These are phyloP conservation scores for Paradoxurus hermaphroditus DNA, from an alignment of 2,113 vertebrate genomes.

Conservation along the genomic window DNA sequence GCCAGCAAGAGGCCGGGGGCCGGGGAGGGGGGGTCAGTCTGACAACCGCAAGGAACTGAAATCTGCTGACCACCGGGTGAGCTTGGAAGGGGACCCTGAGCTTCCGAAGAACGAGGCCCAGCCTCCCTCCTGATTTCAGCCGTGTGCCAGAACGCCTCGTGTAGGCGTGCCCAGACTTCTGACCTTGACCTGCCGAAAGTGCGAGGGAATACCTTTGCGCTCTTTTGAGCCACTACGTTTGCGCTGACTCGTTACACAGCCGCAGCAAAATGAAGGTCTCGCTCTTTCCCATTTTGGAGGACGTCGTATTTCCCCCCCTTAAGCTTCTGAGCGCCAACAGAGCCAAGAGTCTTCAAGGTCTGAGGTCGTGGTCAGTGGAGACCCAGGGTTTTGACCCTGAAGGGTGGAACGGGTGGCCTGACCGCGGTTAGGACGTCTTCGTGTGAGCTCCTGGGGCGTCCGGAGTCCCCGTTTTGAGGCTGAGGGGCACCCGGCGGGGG, in stretches of 20 bases:
- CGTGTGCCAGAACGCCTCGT: neutral
- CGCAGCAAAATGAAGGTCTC: neutral
- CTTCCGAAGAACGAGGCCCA: neutral
- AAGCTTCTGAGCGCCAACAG: neutral
- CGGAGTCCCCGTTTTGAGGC: neutral
- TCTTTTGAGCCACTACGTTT: neutral
- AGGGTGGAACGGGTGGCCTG: neutral
- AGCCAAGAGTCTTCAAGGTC: neutral
- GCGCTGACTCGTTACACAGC: neutral
- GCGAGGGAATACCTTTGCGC: neutral
- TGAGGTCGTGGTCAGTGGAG: neutral
- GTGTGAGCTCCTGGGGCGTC: neutral
- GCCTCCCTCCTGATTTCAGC: neutral
- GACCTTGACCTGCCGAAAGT: neutral
- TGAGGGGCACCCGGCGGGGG: neutral
- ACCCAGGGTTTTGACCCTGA: neutral
- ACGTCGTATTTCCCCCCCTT: neutral
- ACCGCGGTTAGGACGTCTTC: too few species aligned
- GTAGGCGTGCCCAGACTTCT: neutral
- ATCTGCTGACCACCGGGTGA: neutral
- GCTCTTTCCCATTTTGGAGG: neutral
- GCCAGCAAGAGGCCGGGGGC: neutral
- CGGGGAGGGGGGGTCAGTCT: rapidly evolving
- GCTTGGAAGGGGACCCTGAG: neutral
- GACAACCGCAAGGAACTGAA: neutral